Base-by-base conservation (phyloP, 2,888 invertebrate species). In the Plebejus melissa region DNA sequence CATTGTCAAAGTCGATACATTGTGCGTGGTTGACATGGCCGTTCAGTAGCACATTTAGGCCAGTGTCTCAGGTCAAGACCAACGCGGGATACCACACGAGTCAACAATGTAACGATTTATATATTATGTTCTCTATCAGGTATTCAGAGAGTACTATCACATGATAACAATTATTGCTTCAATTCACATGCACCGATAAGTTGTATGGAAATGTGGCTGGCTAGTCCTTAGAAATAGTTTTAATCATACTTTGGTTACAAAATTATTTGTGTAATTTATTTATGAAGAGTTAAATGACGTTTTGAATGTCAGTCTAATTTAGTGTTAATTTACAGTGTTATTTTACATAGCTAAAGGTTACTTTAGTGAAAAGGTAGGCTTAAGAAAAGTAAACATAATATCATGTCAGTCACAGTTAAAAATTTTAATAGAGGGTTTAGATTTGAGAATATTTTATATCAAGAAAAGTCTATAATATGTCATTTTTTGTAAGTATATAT, bases 51-150 rank as follows among this genome's bases (percentile, higher is more conserved):
- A 28, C 54, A 50, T 36, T 72, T 16, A 72, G 72, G 4, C 2
- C 72, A 72, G 72, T 50, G 72, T 50, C 32, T 41, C 22, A 54
- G 16, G 72, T 50, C 72, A 4, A 50, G 50, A 72, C 72, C 46
- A 50, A 28, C 72, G 28, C 13, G 54, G 46, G 72, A 50, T 41
- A 72, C 50, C 72, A 72, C 72, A 72, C 22, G 28, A 50, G 50
- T 72, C 54, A 72, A 50, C 72, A 72, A 72, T 72, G 72, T 72
- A 72, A 72, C 50, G 54, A 72, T 72, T 54, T 54, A 72, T 16
- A 72, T 72, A 72, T 50, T 38, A 41, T 46, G 46, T 50, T 50
- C 28, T 32, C 72, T 54, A 72, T 32, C 54, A 72, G 50, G 54
- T 50, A 71, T 71, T 28, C 22, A 22, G 71, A 13, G 28, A 71